A percentile compares a stretch with the other conserved stretches of the same genome.
Conservation (phyloP, 2,113 vertebrate genomes). For the Barnardius zonarius region DNA sequence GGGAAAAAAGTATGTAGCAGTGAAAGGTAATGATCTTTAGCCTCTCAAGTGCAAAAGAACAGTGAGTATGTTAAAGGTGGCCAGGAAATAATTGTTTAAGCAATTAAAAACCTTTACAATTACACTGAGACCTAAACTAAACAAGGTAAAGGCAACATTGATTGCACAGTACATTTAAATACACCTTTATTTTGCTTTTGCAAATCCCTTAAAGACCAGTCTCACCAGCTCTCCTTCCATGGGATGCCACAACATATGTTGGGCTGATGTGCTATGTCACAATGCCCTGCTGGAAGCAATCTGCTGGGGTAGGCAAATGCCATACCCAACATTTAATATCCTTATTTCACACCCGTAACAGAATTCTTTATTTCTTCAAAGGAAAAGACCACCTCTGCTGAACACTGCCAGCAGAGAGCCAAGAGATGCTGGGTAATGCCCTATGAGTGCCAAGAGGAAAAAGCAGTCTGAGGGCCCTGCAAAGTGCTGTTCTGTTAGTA, state of each 20-base stretch:
- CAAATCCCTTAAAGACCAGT: not conserved
- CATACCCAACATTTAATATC: not conserved
- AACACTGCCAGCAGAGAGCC: not conserved
- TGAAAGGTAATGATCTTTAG: conserved; percentile 4
- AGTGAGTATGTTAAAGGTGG: not conserved
- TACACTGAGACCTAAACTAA: conserved; percentile 6
- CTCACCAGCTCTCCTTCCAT: not conserved
- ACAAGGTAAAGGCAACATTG: not conserved
- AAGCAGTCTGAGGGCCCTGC: not conserved
- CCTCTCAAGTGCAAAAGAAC: not conserved
- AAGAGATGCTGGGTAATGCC: not conserved
- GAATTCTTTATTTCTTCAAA: conserved; percentile 24
- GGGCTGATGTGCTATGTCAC: not conserved
- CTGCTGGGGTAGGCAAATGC: not conserved
- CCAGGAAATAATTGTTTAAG: not conserved
- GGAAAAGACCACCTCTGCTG: conserved; percentile 1
- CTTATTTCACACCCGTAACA: not conserved
- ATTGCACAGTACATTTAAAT: not conserved
- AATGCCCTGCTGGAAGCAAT: conserved; percentile 5
- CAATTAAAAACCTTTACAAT: not conserved
- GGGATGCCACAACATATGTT: not conserved
- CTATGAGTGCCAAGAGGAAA: not conserved
- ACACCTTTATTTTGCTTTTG: not conserved
- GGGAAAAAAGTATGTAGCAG: not conserved
- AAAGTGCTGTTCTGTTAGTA: not conserved